Conservation (phyloP, 1,140 invertebrate species). For the Steinernema feltiae region DNA sequence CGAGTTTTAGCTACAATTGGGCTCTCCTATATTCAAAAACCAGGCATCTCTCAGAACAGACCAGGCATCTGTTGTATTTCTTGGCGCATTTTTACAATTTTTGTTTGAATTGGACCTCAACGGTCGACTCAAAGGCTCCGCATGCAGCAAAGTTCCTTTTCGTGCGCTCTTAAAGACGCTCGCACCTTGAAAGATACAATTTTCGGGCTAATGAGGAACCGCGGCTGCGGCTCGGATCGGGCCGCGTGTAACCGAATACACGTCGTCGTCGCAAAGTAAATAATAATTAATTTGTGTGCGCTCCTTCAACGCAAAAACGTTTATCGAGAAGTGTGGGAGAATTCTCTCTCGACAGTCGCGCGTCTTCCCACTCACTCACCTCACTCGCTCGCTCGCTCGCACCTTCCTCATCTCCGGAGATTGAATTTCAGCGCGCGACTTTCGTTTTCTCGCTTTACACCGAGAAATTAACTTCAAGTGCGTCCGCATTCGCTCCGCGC, state of each 20-base stretch:
- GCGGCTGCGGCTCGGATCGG: neutral
- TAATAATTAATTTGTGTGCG: slow-evolving; percentile 14
- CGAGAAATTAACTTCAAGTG: too few species aligned
- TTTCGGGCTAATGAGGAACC: neutral
- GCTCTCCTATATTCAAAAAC: neutral
- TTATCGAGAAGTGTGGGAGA: slow-evolving; percentile 12
- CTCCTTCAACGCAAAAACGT: neutral
- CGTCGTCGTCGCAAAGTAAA: neutral
- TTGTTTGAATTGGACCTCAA: too few species aligned
- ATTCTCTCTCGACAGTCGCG: neutral
- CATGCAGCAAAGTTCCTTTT: too few species aligned
- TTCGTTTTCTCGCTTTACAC: neutral
- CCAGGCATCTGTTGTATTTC: too few species aligned
- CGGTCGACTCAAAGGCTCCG: too few species aligned
- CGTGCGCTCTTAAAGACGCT: neutral
- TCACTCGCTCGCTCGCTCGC: too few species aligned
- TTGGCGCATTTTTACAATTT: too few species aligned
- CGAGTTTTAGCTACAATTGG: neutral
- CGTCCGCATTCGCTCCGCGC: neutral
- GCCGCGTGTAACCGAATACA: slow-evolving; percentile 6
- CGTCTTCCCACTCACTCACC: neutral
- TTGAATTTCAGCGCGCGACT: slow-evolving; percentile 6
- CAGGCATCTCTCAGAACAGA: too few species aligned
- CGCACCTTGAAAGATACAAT: neutral
- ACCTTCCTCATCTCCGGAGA: neutral